Evolutionary conservation across 2,797 vertebrate genomes (phyloP), one percentile per base, ranked within the genome.

Genomic region (Sebastes trivittatus): DNA sequence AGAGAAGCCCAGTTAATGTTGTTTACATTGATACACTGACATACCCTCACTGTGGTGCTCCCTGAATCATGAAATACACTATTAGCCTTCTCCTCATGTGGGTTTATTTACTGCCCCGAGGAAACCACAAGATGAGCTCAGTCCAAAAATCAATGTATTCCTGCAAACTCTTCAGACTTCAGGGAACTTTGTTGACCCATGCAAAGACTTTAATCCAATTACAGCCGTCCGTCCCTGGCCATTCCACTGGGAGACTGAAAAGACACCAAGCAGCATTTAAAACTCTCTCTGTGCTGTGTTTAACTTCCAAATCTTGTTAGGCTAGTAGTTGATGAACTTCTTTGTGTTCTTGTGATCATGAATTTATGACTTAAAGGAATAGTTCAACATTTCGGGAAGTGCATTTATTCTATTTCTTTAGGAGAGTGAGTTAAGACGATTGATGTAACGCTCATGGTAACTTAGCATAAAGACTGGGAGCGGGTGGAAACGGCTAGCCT

Each of bases 1-100:
- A 52, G 62, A 72, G 18, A 55, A 16, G 29, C 23, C 66, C 58
- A 56, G 54, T 71, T 76, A 77, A 62, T 75, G 69, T 56, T 78
- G 29, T 78, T 81, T 64, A 27, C 58, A 66, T 22, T 56, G 27
- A 66, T 11, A 64, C 11, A 11, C 56, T 1, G 69, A 74, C 65
- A 62, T 58, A 46, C 11, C 27, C 42, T 36, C 65, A 18, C 77
- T 29, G 29, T 1, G 6, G 20, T 61, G 46, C 60, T 64, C 38
- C 59, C 16, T 5, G 11, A 75, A 55, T 85, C 70, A 71, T 52
- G 23, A 77, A 71, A 80, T 36, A 38, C 7, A 75, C 64, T 14
- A 60, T 80, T 80, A 77, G 49, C 16, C 2, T 9, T 30, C 13
- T 30, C 29, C 56, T 60, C 22, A 46, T 67, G 66, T 1, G 42